Evolutionary conservation across 2,113 vertebrate genomes (phyloP), one percentile per base, ranked within the genome.

Genomic region (Scomber scombrus): DNA sequence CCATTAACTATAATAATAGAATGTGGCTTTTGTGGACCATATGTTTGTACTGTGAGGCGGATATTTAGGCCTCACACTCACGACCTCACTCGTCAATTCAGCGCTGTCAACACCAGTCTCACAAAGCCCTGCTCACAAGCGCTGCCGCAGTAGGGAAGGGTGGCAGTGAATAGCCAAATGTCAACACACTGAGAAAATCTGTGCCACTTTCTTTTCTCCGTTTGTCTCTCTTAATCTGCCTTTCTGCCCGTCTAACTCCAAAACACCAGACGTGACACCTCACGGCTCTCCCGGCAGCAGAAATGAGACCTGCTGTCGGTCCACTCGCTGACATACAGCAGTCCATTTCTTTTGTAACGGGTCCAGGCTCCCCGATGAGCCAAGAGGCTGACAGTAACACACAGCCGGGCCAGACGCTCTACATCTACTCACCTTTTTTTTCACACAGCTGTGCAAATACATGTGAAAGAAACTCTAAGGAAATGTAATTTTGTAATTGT

Each of bases 401-500:
- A 18, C 78, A 52, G 63, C 34, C 31, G 3, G 23, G 68, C 71
- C 79, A 82, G 52, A 73, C 40, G 23, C 47, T 74, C 68, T 21
- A 80, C 63, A 50, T 72, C 60, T 21, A 49, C 40, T 19, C 10
- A 11, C 75, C 46, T 64, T 87, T 77, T 87, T 13, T 73, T 62
- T 40, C 56, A 70, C 61, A 83, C 90, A 93, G 90, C 92, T 93
- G 92, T 90, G 72, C 64, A 91, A 91, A 93, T 87, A 93, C 56
- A 90, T 72, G 71, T 64, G 34, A 82, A 85, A 71, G 51, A 80
- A 81, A 55, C 43, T 79, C 62, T 58, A 61, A 68, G 84, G 82
- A 90, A 90, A 92, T 79, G 45, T 71, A 79, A 89, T 89, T 85
- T 90, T 86, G 68, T 85, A 89, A 92, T 90, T 88, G 87, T 92